These are phyloP conservation scores for Gymnodraco acuticeps DNA, from an alignment of 2,797 vertebrate genomes.

Conservation along the genomic window DNA sequence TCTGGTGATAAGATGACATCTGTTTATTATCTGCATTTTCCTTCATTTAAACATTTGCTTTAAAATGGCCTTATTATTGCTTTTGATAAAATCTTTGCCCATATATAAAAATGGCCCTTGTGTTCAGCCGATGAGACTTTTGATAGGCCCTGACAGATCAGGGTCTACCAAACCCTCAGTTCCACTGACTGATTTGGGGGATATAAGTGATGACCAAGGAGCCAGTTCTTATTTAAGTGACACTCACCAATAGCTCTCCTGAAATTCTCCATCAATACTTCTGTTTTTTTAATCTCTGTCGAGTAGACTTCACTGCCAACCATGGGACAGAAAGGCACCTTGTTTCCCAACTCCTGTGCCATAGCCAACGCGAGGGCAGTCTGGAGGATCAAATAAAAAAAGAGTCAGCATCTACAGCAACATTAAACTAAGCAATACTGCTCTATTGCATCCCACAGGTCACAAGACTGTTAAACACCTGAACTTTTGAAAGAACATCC, in stretches of 20 bases:
- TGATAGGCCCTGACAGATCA: not conserved
- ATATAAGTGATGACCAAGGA: not conserved
- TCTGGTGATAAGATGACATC: not conserved
- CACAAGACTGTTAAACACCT: too few species aligned
- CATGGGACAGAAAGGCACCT: conserved; percentile 99
- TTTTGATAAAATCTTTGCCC: not conserved
- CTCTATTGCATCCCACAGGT: too few species aligned
- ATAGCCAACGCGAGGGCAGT: conserved; percentile 96
- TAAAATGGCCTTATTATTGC: not conserved
- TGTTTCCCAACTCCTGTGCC: conserved; percentile 97
- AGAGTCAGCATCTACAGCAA: not conserved
- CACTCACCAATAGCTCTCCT: conserved; percentile 95
- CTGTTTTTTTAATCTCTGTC: conserved; percentile 98
- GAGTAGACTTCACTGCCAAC: conserved; percentile 99
- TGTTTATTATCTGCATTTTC: not conserved
- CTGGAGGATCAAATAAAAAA: conserved; percentile 70
- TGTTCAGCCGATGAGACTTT: not conserved
- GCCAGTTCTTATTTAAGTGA: not conserved
- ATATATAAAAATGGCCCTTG: not conserved
- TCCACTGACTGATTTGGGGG: not conserved
- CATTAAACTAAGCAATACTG: not conserved
- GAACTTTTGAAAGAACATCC: too few species aligned
- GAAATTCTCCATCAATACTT: conserved; percentile 99
- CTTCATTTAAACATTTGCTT: not conserved
- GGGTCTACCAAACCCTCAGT: not conserved